Conservation (phyloP, 2,797 vertebrate species). For the Pangasius djambal region DNA sequence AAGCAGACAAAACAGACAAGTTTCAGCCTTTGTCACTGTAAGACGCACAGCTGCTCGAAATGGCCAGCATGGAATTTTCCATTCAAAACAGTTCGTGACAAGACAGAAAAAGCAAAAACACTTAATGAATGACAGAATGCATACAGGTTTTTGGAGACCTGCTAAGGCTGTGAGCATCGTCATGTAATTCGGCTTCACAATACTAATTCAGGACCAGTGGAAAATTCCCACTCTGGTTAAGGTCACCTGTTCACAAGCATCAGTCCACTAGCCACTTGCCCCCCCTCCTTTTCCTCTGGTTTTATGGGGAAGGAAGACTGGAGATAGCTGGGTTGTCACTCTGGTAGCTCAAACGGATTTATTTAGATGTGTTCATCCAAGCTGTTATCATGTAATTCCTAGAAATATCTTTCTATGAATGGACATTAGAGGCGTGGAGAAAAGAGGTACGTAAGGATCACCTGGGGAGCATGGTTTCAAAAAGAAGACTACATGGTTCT, state of each 20-base stretch:
- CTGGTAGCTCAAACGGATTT: conserved; percentile 64
- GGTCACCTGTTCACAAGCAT: conserved; percentile 62
- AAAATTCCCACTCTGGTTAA: conserved; percentile 76
- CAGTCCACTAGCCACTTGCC: conserved; percentile 70
- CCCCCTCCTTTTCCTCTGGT: conserved; percentile 67
- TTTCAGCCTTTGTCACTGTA: conserved; percentile 25
- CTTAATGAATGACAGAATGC: conserved; percentile 51
- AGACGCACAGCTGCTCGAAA: conserved; percentile 55
- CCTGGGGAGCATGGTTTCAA: neutral
- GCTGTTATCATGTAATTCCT: conserved; percentile 65
- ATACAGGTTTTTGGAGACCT: conserved; percentile 52
- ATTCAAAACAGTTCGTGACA: conserved; percentile 69
- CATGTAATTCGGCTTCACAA: conserved; percentile 73
- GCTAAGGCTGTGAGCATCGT: conserved; percentile 67
- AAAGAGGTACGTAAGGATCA: conserved; percentile 19
- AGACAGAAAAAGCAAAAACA: conserved; percentile 58
- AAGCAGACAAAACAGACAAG: neutral
- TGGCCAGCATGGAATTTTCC: conserved; percentile 78
- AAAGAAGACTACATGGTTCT: conserved; percentile 10
- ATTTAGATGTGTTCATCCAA: conserved; percentile 65
- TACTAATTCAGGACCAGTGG: conserved; percentile 71
- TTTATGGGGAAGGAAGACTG: conserved; percentile 72
- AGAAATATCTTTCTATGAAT: conserved; percentile 60
- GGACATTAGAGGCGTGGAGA: neutral
- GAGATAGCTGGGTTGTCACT: conserved; percentile 79